Evolutionary conservation across 2,113 vertebrate species (phyloP).

Genomic region (Puntigrus tetrazona): DNA sequence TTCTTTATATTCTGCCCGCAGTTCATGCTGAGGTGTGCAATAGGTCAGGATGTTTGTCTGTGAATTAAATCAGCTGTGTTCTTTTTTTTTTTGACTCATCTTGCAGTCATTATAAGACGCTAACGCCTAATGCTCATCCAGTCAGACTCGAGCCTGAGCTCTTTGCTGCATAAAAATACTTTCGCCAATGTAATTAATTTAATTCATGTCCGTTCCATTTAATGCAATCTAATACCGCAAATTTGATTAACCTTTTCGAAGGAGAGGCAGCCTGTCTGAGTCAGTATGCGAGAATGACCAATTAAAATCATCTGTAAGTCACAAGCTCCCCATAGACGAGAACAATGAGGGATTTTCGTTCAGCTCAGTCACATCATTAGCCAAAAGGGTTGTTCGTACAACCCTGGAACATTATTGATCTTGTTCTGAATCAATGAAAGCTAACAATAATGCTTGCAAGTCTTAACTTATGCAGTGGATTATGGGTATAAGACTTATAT

Average conservation of each 20-base stretch:
- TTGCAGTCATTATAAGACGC: not conserved
- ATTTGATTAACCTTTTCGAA: slow-evolving; percentile 22
- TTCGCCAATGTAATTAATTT: slow-evolving; percentile 12
- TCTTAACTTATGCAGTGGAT: not conserved
- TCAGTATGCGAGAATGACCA: not conserved
- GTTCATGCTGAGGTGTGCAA: not conserved
- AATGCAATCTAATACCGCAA: slow-evolving; percentile 24
- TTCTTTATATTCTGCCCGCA: not conserved
- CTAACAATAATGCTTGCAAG: not conserved
- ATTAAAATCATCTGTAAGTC: slow-evolving; percentile 1
- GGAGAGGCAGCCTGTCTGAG: not conserved
- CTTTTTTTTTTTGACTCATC: not conserved
- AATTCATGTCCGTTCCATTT: not conserved
- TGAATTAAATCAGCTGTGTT: not conserved
- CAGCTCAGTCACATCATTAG: slow-evolving; percentile 12
- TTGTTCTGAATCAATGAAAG: not conserved
- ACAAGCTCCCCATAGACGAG: not conserved
- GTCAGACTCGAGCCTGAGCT: not conserved
- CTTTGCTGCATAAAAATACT: not conserved
- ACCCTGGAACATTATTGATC: not conserved
- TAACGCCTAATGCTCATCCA: not conserved
- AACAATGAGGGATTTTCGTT: slow-evolving; percentile 17
- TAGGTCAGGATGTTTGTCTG: not conserved
- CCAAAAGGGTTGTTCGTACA: slow-evolving; percentile 4
- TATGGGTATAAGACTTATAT: not conserved